phyloP scores from a whole-genome alignment of 2,113 vertebrate genomes.

The Prochilodus magdalenae region DNA sequence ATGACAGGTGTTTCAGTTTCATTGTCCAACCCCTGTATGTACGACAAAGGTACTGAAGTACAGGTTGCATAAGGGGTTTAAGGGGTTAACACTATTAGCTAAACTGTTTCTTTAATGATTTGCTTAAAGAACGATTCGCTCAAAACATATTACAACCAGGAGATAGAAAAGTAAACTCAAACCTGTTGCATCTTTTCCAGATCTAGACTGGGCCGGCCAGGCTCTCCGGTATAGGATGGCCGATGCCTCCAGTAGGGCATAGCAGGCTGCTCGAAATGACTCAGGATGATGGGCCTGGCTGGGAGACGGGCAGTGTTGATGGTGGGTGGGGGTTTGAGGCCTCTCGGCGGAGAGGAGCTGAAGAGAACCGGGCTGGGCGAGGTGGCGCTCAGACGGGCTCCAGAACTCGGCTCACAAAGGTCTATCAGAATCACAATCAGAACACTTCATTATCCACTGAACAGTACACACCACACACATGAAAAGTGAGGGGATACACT shows the following conservation, averaged over 20 bases:
- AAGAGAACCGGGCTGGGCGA: constrained; percentile 86
- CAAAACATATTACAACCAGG: too few relatives aligned
- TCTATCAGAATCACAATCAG: constrained; percentile 58
- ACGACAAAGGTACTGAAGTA: too few relatives aligned
- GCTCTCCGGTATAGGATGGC: constrained; percentile 78
- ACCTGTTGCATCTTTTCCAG: constrained; percentile 97
- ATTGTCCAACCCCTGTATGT: too few relatives aligned
- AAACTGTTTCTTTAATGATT: too few relatives aligned
- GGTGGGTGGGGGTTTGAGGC: constrained; percentile 77
- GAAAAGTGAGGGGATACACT: neutral
- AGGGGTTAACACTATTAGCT: too few relatives aligned
- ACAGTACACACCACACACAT: too few relatives aligned
- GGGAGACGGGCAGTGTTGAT: constrained; percentile 72
- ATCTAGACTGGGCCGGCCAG: constrained; percentile 87
- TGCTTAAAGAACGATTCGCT: too few relatives aligned
- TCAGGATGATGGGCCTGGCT: constrained; percentile 81
- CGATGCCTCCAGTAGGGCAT: constrained; percentile 87
- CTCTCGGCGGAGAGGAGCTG: constrained; percentile 88
- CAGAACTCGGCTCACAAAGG: constrained; percentile 70
- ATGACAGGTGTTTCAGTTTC: too few relatives aligned
- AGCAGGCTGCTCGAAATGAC: constrained; percentile 83
- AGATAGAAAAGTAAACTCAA: constrained; percentile 41
- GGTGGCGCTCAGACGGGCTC: constrained; percentile 61
- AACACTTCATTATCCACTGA: neutral
- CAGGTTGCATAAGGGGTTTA: too few relatives aligned